Conservation (phyloP, 2,888 invertebrate genomes). For the Adelognathus sp. region DNA sequence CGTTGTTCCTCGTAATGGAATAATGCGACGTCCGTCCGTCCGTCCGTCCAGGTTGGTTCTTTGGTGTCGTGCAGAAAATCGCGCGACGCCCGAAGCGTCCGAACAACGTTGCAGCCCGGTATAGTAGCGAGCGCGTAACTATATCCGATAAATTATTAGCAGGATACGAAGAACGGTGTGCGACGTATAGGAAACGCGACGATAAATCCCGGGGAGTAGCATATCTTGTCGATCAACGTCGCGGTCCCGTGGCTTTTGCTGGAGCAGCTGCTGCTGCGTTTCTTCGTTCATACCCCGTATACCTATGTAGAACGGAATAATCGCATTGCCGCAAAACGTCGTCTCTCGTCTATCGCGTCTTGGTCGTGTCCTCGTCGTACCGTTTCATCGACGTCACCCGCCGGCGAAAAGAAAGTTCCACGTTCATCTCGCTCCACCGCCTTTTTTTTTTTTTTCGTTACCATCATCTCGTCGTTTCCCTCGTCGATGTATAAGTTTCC, state of each 20-base stretch:
- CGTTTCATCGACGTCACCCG: slow-evolving; percentile 29
- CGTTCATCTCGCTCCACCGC: neutral
- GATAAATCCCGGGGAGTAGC: slow-evolving; percentile 29
- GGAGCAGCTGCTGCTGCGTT: slow-evolving; percentile 37
- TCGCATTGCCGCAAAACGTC: slow-evolving; percentile 1
- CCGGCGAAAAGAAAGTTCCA: slow-evolving; percentile 34
- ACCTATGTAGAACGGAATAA: neutral
- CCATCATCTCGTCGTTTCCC: neutral
- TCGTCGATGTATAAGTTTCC: neutral
- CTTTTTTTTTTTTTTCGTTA: neutral
- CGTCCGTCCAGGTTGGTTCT: neutral
- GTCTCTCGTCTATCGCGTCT: neutral
- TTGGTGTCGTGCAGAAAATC: neutral
- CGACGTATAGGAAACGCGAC: neutral
- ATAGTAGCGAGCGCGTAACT: slow-evolving; percentile 3
- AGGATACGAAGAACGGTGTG: slow-evolving; percentile 6
- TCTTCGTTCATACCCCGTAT: neutral
- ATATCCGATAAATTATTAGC: slow-evolving; percentile 38
- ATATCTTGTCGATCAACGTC: slow-evolving; percentile 42
- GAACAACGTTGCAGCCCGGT: slow-evolving; percentile 10
- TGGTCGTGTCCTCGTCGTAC: slow-evolving; percentile 13
- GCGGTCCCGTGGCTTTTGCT: slow-evolving; percentile 41
- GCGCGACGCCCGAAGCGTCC: neutral
- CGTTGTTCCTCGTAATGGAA: slow-evolving; percentile 5
- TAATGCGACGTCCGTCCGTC: neutral